Evolutionary conservation across 2,888 invertebrate genomes (phyloP).

Genomic region (Operophtera brumata): DNA sequence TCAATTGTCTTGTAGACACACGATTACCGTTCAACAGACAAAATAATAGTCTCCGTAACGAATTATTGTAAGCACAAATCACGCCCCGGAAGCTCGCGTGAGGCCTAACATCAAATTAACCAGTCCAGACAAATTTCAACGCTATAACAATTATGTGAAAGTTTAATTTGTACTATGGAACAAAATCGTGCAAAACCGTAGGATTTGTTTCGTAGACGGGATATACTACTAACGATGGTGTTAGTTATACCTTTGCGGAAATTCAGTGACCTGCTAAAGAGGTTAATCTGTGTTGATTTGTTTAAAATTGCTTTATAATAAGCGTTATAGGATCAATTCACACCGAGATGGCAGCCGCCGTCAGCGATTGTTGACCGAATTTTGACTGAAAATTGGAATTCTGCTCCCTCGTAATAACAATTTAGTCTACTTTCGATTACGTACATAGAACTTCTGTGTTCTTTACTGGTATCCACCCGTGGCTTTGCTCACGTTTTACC

Average conservation of each 20-base stretch:
- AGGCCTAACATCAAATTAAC: slow-evolving; percentile 48
- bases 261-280: slow-evolving; percentile 39
- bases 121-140: slow-evolving; percentile 31
- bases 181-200: slow-evolving; percentile 29
- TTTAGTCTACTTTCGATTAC: too few species aligned
- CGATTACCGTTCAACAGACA: slow-evolving; percentile 37
- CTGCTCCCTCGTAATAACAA: too few species aligned
- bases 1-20: slow-evolving; percentile 38
- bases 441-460: too few species aligned
- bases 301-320: slow-evolving; percentile 23
- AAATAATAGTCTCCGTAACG: slow-evolving; percentile 38
- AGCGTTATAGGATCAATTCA: too few species aligned
- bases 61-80: slow-evolving; percentile 52
- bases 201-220: slow-evolving; percentile 49
- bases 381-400: too few species aligned
- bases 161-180: slow-evolving; percentile 24
- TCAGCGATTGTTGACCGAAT: too few species aligned
- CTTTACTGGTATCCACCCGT: too few species aligned
- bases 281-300: slow-evolving; percentile 27
- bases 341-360: too few species aligned
- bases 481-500: too few species aligned
- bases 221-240: slow-evolving; percentile 49
- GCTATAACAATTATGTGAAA: slow-evolving; percentile 28
- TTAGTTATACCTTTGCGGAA: slow-evolving; percentile 41
- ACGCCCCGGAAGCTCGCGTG: slow-evolving; percentile 57